A percentile compares a stretch with the other conserved stretches of the same genome.
Evolutionary conservation across 92 coral and sea anemone genomes (phyloP).

Genomic region (Plumapathes pennacea): DNA sequence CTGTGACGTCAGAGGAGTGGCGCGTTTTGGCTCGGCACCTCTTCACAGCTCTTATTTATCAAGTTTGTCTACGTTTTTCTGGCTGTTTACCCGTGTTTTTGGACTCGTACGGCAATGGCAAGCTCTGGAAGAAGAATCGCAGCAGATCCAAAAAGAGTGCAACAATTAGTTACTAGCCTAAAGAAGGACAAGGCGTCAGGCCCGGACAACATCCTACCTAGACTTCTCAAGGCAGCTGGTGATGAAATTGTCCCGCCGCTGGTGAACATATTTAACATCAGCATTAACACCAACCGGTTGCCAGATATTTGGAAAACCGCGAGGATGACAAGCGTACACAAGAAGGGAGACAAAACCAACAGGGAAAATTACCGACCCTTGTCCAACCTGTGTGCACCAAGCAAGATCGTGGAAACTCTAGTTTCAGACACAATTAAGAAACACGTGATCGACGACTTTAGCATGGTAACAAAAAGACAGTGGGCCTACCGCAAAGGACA

Average conservation of each 20-base stretch:
- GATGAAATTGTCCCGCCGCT: slow-evolving; percentile 41
- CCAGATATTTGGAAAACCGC: slow-evolving; percentile 21
- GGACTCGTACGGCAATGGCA: too few species aligned
- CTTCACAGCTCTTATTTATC: too few species aligned
- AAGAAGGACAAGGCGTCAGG: slow-evolving; percentile 32
- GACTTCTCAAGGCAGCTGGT: slow-evolving; percentile 34
- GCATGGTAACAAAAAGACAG: slow-evolving; percentile 14
- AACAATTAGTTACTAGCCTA: too few species aligned
- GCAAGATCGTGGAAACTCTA: slow-evolving; percentile 20
- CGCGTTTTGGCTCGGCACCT: too few species aligned
- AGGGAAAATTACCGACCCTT: slow-evolving; percentile 18
- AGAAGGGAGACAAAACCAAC: slow-evolving; percentile 35
- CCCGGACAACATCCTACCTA: slow-evolving; percentile 31
- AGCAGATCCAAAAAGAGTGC: too few species aligned
- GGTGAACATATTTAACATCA: slow-evolving; percentile 7
- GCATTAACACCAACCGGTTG: slow-evolving; percentile 17
- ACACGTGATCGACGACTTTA: slow-evolving; percentile 4
- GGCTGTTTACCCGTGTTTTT: too few species aligned
- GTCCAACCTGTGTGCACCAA: slow-evolving; percentile 26
- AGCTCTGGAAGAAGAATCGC: too few species aligned
- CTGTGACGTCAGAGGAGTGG: too few species aligned
- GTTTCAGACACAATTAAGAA: slow-evolving; percentile 8
- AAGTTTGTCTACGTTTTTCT: too few species aligned
- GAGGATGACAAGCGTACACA: slow-evolving; percentile 22
- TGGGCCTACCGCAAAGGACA: slow-evolving; percentile 31